A percentile compares a stretch with the other conserved stretches of the same genome.
These are phyloP conservation scores for Xestia rhomboidea DNA, from an alignment of 2,888 invertebrate genomes.

Conservation along the genomic window DNA sequence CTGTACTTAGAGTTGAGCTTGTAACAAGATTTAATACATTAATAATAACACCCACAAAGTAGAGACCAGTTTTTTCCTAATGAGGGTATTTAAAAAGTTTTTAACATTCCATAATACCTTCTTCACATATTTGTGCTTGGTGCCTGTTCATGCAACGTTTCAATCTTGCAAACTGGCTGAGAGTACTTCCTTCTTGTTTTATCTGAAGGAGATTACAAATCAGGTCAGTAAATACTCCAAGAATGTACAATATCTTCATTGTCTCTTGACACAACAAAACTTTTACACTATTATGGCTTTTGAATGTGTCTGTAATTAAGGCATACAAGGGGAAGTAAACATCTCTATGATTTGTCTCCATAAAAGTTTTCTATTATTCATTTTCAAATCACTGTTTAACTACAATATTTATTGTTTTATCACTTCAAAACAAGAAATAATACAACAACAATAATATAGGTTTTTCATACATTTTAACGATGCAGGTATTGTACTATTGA, in stretches of 20 bases:
- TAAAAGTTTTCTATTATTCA: not conserved
- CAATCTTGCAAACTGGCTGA: constrained; percentile 20
- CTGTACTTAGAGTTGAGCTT: not conserved
- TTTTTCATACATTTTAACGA: not conserved
- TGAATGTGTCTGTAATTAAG: too few species aligned
- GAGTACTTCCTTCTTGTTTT: constrained; percentile 2
- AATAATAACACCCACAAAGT: not conserved
- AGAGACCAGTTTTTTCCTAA: not conserved
- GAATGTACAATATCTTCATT: not conserved
- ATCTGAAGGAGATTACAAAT: constrained; percentile 28
- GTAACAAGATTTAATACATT: not conserved
- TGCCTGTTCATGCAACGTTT: not conserved
- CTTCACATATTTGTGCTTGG: constrained; percentile 7
- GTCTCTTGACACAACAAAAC: not conserved
- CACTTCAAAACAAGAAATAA: not conserved
- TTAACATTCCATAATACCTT: not conserved
- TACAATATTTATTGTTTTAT: not conserved
- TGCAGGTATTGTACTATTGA: not conserved
- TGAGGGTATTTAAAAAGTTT: constrained; percentile 21
- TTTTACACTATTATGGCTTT: not conserved
- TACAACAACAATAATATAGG: too few species aligned
- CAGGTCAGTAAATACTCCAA: constrained; percentile 38
- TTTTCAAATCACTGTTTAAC: not conserved
- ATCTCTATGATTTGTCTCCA: not conserved
- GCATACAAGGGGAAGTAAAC: not conserved